These are phyloP conservation scores for Embiotoca jacksoni DNA, from an alignment of 2,113 vertebrate species.

Conservation along the genomic window DNA sequence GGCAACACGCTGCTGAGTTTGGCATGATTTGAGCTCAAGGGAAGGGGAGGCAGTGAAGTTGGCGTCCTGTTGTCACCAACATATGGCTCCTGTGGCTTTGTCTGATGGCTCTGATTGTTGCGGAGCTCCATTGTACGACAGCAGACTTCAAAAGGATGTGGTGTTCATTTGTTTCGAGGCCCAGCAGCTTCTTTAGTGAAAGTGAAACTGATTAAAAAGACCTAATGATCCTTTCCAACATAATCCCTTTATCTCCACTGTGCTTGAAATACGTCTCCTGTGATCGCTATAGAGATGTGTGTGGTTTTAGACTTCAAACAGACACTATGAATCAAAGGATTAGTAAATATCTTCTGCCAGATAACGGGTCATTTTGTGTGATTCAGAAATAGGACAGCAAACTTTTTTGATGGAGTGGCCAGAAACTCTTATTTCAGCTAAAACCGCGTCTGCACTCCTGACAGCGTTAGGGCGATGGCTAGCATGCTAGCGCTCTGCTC, in stretches of 20 bases:
- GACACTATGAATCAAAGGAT: constrained; percentile 62
- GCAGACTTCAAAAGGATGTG: constrained; percentile 44
- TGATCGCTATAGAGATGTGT: constrained; percentile 57
- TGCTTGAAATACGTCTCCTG: constrained; percentile 57
- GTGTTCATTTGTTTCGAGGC: constrained; percentile 34
- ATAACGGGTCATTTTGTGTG: constrained; percentile 37
- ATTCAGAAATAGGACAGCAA: constrained; percentile 33
- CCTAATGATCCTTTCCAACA: constrained; percentile 65
- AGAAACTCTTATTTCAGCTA: neutral
- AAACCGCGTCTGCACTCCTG: constrained; percentile 1
- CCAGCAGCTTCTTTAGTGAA: constrained; percentile 39
- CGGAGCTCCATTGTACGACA: constrained; percentile 26
- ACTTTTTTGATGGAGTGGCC: neutral
- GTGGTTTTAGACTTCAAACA: constrained; percentile 61
- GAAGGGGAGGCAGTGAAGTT: constrained; percentile 28
- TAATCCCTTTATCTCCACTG: constrained; percentile 67
- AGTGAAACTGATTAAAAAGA: constrained; percentile 69
- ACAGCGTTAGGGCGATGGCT: constrained; percentile 40
- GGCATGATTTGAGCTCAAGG: constrained; percentile 51
- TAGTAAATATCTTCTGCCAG: constrained; percentile 44
- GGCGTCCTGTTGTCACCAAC: constrained; percentile 57
- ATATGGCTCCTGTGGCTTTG: constrained; percentile 67
- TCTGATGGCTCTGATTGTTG: constrained; percentile 58
- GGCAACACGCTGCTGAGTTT: constrained; percentile 53
- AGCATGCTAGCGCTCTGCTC: constrained; percentile 32